These are phyloP conservation scores for Hiodon alosoides DNA, from an alignment of 2,113 vertebrate species.

Conservation along the genomic window DNA sequence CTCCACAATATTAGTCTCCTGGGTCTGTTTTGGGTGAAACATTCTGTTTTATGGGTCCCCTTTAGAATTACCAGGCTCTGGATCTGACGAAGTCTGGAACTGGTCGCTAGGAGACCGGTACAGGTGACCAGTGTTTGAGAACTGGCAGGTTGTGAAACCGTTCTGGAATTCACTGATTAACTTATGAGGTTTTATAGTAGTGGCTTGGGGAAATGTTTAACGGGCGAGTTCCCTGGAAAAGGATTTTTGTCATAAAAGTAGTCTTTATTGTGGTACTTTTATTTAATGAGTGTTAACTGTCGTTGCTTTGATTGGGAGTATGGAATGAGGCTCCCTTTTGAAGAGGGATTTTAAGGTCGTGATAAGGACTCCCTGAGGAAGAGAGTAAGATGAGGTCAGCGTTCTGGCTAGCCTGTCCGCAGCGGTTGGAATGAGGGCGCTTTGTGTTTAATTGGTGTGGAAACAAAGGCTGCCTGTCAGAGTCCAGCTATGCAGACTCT, in stretches of 20 bases:
- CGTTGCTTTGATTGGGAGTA: no score
- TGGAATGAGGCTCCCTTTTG: no score
- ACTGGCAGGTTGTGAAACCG: not conserved
- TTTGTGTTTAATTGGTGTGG: not conserved
- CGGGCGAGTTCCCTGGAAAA: no score
- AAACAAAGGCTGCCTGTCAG: not conserved
- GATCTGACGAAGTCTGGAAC: not conserved
- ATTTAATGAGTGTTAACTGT: no score
- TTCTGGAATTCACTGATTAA: not conserved
- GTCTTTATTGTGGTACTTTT: no score
- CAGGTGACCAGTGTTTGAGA: not conserved
- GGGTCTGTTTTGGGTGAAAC: no score
- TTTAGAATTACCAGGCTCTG: not conserved
- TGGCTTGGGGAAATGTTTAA: no score
- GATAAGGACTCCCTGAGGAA: no score
- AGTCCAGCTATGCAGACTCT: slow-evolving; percentile 1
- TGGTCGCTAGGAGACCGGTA: slow-evolving; percentile 11
- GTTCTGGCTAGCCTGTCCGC: not conserved
- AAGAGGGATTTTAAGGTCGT: no score
- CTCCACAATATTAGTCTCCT: no score
- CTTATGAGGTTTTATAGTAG: not conserved
- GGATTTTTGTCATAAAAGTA: no score
- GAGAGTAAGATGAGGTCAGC: not conserved
- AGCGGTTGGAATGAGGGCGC: not conserved
- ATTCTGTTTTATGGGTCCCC: not conserved